Conservation (phyloP, 2,888 invertebrate genomes). For the Mimas tiliae region DNA sequence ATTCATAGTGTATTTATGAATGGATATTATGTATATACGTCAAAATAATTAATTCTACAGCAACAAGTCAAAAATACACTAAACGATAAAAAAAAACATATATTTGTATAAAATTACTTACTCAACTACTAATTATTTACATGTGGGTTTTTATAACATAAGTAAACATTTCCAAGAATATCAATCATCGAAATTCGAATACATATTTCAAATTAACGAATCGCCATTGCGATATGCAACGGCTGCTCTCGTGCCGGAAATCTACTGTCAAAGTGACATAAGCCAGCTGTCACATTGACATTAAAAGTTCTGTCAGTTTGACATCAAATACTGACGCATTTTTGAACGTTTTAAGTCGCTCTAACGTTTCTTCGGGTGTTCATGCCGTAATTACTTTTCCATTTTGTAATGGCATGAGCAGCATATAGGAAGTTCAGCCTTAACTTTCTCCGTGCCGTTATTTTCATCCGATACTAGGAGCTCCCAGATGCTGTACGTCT, state of each 20-base stretch:
- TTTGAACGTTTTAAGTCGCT: background rate
- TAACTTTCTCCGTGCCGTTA: slow-evolving; percentile 56
- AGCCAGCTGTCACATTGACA: background rate
- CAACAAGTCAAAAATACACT: too few relatives aligned
- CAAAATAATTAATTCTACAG: too few relatives aligned
- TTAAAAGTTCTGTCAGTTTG: background rate
- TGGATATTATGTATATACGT: too few relatives aligned
- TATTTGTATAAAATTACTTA: background rate
- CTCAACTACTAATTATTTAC: background rate
- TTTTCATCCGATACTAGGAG: slow-evolving; percentile 59
- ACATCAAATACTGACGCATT: slow-evolving; percentile 1
- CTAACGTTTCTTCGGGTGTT: background rate
- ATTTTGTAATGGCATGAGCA: slow-evolving; percentile 69
- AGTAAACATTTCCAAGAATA: too few relatives aligned
- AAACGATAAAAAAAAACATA: background rate
- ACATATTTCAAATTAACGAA: too few relatives aligned
- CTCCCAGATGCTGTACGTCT: slow-evolving; percentile 67
- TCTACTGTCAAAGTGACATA: background rate
- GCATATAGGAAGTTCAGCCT: slow-evolving; percentile 65
- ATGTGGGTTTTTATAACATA: too few relatives aligned
- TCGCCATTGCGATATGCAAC: too few relatives aligned
- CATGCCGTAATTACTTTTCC: slow-evolving; percentile 22
- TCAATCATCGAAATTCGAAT: too few relatives aligned
- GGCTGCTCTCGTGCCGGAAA: background rate
- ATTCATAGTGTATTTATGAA: too few relatives aligned